phyloP scores from a whole-genome alignment of 2,113 vertebrate genomes.

The Equus przewalskii region DNA sequence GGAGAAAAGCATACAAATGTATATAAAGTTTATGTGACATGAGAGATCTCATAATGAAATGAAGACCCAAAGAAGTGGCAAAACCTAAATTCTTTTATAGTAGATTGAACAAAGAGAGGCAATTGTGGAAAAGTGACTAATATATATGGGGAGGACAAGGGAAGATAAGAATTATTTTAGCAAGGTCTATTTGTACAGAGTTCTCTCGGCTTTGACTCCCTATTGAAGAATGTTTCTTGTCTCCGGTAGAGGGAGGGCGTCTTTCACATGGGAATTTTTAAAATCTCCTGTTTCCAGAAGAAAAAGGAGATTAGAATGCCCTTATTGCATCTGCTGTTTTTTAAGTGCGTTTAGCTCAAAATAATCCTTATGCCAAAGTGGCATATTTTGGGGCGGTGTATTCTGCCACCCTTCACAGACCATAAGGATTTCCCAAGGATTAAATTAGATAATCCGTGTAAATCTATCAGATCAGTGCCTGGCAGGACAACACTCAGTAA shows the following conservation, averaged over 20 bases:
- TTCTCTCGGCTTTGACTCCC: neutral
- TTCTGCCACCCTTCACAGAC: neutral
- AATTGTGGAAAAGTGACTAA: neutral
- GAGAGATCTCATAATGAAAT: neutral
- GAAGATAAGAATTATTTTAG: slow-evolving; percentile 19
- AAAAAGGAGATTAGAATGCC: neutral
- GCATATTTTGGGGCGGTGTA: neutral
- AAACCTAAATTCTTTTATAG: neutral
- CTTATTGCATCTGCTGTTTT: neutral
- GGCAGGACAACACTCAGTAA: neutral
- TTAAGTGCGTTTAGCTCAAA: neutral
- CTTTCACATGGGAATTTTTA: neutral
- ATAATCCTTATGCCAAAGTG: slow-evolving; percentile 1
- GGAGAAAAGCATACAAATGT: neutral
- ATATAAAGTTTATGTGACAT: neutral
- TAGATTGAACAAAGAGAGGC: neutral
- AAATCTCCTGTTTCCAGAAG: slow-evolving; percentile 5
- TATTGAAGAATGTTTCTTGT: neutral
- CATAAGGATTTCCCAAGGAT: neutral
- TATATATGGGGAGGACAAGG: neutral
- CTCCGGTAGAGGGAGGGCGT: neutral
- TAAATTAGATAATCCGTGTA: neutral
- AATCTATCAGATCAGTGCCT: neutral
- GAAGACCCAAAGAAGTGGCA: neutral
- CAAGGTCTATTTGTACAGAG: neutral